Percentiles rank a stretch among this genome's conserved stretches.
phyloP scores from a whole-genome alignment of 1,140 invertebrate species.

The Drosophila ananassae region DNA sequence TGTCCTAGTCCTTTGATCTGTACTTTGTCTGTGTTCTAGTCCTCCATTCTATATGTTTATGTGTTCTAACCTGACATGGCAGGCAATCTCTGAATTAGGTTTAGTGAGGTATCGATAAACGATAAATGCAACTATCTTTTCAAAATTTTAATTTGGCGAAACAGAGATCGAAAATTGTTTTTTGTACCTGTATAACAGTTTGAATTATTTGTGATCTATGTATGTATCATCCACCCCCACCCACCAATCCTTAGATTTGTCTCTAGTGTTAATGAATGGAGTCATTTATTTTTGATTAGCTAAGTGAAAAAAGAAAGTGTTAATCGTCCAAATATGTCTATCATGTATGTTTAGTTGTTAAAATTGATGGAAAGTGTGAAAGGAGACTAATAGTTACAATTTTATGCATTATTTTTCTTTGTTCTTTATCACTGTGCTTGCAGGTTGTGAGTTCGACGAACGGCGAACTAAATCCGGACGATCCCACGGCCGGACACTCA shows the following conservation, averaged over 20 bases:
- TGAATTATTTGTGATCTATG: slow-evolving; percentile 27
- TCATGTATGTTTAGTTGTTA: slow-evolving; percentile 65
- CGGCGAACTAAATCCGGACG: slow-evolving; percentile 96
- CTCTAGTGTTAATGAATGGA: slow-evolving; percentile 20
- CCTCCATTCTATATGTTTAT: slow-evolving; percentile 13
- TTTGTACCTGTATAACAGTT: slow-evolving; percentile 29
- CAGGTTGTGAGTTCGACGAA: slow-evolving; percentile 99
- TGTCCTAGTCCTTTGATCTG: slow-evolving; percentile 19
- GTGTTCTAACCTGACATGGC: not conserved
- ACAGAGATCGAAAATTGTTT: slow-evolving; percentile 3
- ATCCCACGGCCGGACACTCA: slow-evolving; percentile 97
- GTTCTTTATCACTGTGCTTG: slow-evolving; percentile 69
- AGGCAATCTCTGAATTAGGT: slow-evolving; percentile 67
- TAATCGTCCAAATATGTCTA: slow-evolving; percentile 44
- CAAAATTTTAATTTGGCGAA: too few relatives aligned
- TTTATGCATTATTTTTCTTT: slow-evolving; percentile 14
- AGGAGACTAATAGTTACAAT: slow-evolving; percentile 5
- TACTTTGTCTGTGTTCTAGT: slow-evolving; percentile 18
- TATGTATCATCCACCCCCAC: not conserved
- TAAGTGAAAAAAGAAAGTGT: slow-evolving; percentile 30
- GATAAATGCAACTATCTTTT: not conserved
- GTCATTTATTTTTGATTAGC: slow-evolving; percentile 69
- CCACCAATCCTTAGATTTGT: slow-evolving; percentile 23
- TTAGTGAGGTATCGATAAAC: not conserved
- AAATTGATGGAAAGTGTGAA: slow-evolving; percentile 6